Conservation (phyloP, 2,113 vertebrate genomes). For the Phylloscopus trochiloides region DNA sequence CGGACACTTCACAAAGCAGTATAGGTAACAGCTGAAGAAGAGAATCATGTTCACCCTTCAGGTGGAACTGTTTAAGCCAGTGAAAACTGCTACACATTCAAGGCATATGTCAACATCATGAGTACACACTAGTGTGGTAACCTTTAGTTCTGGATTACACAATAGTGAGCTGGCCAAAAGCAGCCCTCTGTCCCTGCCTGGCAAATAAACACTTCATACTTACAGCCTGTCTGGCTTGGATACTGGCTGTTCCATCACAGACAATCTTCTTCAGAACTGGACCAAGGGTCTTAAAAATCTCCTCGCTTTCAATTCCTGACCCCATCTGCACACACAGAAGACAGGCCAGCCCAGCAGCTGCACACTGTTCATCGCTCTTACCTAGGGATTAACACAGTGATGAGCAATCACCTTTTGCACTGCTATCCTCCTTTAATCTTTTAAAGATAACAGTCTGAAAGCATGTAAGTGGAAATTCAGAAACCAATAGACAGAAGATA, state of each 20-base stretch:
- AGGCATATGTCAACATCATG: neutral
- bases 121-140: neutral
- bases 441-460: neutral
- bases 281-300: conserved; percentile 90
- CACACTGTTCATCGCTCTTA: conserved; percentile 91
- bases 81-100: neutral
- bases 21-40: neutral
- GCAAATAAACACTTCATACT: conserved; percentile 64
- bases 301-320: conserved; percentile 94
- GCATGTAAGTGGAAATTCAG: neutral
- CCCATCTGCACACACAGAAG: conserved; percentile 94
- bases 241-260: conserved; percentile 84
- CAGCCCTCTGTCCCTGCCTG: neutral
- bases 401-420: neutral
- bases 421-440: neutral
- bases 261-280: conserved; percentile 91
- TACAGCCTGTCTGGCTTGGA: conserved; percentile 90
- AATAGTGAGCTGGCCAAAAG: neutral
- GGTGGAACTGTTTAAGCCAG: neutral
- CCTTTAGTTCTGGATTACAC: neutral
- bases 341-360: conserved; percentile 88
- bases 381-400: conserved; percentile 65
- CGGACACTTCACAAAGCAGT: neutral
- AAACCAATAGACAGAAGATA: neutral
- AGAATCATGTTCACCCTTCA: neutral